phyloP scores from a whole-genome alignment of 2,888 invertebrate species.

The Stenodera caucasica region DNA sequence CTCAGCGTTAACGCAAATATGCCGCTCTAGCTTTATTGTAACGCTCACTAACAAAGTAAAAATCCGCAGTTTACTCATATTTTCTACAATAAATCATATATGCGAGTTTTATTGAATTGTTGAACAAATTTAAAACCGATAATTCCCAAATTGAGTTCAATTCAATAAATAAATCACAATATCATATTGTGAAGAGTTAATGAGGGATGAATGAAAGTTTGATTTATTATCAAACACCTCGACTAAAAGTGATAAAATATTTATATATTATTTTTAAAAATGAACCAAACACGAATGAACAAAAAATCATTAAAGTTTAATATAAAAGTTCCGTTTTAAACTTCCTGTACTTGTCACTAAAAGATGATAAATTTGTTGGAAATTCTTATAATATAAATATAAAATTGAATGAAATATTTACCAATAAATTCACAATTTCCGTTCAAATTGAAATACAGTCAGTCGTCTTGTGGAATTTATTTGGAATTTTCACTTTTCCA shows the following conservation, averaged over 20 bases:
- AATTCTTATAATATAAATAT: neutral
- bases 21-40: no score
- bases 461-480: no score
- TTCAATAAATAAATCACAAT: no score
- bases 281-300: no score
- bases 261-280: neutral
- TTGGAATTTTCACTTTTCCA: neutral
- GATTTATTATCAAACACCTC: neutral
- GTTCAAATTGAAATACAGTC: neutral
- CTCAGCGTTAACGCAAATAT: no score
- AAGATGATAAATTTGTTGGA: neutral
- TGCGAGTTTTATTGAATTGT: neutral
- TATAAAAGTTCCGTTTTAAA: neutral
- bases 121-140: neutral
- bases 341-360: neutral
- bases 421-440: neutral
- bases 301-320: neutral
- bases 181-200: no score
- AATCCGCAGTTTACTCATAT: no score
- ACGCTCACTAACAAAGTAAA: no score
- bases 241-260: neutral
- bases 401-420: no score
- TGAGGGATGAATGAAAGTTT: neutral
- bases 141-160: no score
- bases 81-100: constrained; percentile 1